Evolutionary conservation across 2,888 invertebrate genomes (phyloP).

Genomic region (Synanthedon myopaeformis): DNA sequence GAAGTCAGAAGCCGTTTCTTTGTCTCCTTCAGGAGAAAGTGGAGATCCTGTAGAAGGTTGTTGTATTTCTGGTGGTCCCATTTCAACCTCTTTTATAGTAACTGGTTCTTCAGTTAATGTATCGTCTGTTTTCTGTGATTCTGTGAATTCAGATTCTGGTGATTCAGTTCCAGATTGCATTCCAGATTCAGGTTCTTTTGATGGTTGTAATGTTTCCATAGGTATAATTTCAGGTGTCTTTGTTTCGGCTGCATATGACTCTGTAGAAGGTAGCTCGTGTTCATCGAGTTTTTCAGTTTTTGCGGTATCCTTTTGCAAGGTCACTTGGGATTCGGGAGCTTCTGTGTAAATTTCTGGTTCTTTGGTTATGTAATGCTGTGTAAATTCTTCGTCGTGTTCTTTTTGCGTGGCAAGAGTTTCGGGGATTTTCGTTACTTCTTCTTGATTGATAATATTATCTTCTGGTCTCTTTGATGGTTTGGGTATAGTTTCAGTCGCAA

Average conservation of each 20-base stretch:
- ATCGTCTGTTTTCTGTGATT: background rate
- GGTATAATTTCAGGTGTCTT: constrained; percentile 9
- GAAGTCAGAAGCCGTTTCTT: constrained; percentile 4
- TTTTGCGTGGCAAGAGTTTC: constrained; percentile 7
- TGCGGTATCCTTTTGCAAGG: constrained; percentile 1
- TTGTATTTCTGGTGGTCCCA: constrained; percentile 3
- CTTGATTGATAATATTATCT: background rate
- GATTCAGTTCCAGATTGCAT: constrained; percentile 5
- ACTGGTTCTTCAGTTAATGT: constrained; percentile 4
- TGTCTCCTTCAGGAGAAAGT: background rate
- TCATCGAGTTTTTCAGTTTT: constrained; percentile 1
- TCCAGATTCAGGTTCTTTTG: background rate
- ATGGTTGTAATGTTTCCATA: constrained; percentile 2
- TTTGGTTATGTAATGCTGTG: constrained; percentile 3
- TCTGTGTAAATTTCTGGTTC: constrained; percentile 3
- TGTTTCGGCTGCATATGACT: constrained; percentile 5
- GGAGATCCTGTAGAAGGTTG: constrained; percentile 2
- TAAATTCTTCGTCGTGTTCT: constrained; percentile 6
- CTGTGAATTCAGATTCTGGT: constrained; percentile 11
- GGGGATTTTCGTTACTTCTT: constrained; percentile 3
- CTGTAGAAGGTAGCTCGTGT: constrained; percentile 1
- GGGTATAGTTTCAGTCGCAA: constrained; percentile 3
- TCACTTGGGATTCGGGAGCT: constrained; percentile 4
- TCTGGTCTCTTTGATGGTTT: constrained; percentile 5
- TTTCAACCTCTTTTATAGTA: constrained; percentile 1